A percentile compares a stretch with the other conserved stretches of the same genome.
These are phyloP conservation scores for Rhagonycha lutea DNA, from an alignment of 2,888 invertebrate species.

Conservation along the genomic window DNA sequence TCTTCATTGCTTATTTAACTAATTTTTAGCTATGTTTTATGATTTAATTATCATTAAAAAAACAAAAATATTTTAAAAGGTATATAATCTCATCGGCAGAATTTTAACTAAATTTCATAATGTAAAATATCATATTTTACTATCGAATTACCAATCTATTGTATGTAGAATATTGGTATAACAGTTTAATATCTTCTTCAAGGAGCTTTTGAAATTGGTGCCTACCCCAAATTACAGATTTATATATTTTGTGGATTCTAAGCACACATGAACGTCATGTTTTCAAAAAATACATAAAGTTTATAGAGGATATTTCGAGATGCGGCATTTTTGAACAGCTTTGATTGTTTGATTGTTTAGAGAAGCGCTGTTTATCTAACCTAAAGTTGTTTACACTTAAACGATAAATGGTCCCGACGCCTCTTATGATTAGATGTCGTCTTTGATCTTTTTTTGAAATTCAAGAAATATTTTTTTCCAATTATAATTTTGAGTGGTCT, in stretches of 20 bases:
- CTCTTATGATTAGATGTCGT: slow-evolving; percentile 25
- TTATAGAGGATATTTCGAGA: slow-evolving; percentile 19
- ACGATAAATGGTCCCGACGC: slow-evolving; percentile 28
- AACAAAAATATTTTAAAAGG: too few relatives aligned
- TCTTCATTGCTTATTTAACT: too few relatives aligned
- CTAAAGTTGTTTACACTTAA: slow-evolving; percentile 45
- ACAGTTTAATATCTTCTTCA: background rate
- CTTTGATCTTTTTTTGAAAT: slow-evolving; percentile 25
- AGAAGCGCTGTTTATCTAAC: slow-evolving; percentile 48
- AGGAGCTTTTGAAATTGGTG: background rate
- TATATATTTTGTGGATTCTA: slow-evolving; percentile 22
- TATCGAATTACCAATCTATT: too few relatives aligned
- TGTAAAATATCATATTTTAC: too few relatives aligned
- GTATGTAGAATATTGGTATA: background rate
- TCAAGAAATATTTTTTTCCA: background rate
- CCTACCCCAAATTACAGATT: background rate
- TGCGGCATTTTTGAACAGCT: slow-evolving; percentile 45
- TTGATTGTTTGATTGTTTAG: slow-evolving; percentile 48
- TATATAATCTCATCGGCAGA: too few relatives aligned
- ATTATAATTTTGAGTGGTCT: background rate
- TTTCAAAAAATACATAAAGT: slow-evolving; percentile 24
- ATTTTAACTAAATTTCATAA: too few relatives aligned
- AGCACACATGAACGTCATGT: slow-evolving; percentile 18
- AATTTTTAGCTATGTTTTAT: too few relatives aligned
- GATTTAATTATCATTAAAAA: too few relatives aligned